Evolutionary conservation across 2,888 invertebrate genomes (phyloP).

Genomic region (Sinelater perroti): DNA sequence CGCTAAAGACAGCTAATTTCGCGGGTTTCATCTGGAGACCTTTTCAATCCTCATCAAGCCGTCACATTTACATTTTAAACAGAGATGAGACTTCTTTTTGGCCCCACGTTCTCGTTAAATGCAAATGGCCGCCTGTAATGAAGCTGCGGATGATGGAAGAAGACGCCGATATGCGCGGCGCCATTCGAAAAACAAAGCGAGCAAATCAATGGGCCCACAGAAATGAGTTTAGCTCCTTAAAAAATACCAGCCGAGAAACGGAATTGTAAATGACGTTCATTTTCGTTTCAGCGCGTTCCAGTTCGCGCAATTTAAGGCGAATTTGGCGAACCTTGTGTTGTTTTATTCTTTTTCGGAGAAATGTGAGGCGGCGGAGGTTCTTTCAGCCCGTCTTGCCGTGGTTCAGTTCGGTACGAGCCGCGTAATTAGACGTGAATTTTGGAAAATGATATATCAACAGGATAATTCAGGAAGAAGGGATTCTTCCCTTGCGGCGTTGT

Average conservation of each 20-base stretch:
- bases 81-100: constrained; percentile 53
- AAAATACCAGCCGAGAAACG: constrained; percentile 45
- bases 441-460: too few relatives aligned
- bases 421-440: too few relatives aligned
- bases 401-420: too few relatives aligned
- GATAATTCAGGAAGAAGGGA: too few relatives aligned
- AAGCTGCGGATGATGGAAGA: constrained; percentile 48
- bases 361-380: too few relatives aligned
- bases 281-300: constrained; percentile 32
- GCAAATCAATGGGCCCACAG: constrained; percentile 42
- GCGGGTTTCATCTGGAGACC: constrained; percentile 53
- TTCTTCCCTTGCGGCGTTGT: not conserved
- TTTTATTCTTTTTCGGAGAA: constrained; percentile 19
- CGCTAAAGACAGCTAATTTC: constrained; percentile 49
- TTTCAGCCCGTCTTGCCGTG: too few relatives aligned
- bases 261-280: constrained; percentile 43
- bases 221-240: constrained; percentile 45
- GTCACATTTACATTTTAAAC: constrained; percentile 55
- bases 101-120: constrained; percentile 55
- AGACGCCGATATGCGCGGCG: constrained; percentile 37
- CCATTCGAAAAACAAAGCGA: constrained; percentile 39
- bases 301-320: constrained; percentile 35
- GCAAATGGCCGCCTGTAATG: constrained; percentile 56
- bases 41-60: constrained; percentile 53
- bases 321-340: constrained; percentile 22